Evolutionary conservation across 2,797 vertebrate genomes (phyloP).

Genomic region (Cyclopterus lumpus): DNA sequence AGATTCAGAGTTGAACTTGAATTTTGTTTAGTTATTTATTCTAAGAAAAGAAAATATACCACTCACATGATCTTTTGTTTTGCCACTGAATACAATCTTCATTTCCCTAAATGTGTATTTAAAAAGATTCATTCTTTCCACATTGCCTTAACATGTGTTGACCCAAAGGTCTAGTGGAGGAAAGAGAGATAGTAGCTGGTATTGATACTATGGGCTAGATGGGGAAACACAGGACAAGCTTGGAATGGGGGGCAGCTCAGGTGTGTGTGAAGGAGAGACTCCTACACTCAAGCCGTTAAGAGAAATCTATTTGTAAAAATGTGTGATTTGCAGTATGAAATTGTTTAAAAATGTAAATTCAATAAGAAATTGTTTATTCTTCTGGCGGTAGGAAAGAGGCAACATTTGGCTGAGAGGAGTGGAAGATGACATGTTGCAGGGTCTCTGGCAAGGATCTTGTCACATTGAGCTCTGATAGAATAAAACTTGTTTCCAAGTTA

Average conservation of each 20-base stretch:
- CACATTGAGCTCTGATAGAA: slow-evolving; percentile 6
- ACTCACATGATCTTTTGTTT: too few species aligned
- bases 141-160: too few species aligned
- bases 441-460: not conserved
- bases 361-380: not conserved
- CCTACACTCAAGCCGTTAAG: not conserved
- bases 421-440: not conserved
- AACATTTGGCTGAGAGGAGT: not conserved
- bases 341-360: not conserved
- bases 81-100: too few species aligned
- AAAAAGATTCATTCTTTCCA: too few species aligned
- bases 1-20: not conserved
- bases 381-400: not conserved
- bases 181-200: not conserved
- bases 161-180: not conserved
- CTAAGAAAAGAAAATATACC: too few species aligned
- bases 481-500: slow-evolving; percentile 4
- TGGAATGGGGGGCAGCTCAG: not conserved
- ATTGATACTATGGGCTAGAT: not conserved
- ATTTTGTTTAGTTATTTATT: not conserved
- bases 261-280: too few species aligned
- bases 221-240: not conserved
- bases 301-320: not conserved
- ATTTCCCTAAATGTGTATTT: not conserved
- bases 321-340: not conserved